These are phyloP conservation scores for Neogale vison DNA, from an alignment of 2,113 vertebrate species.

Conservation along the genomic window DNA sequence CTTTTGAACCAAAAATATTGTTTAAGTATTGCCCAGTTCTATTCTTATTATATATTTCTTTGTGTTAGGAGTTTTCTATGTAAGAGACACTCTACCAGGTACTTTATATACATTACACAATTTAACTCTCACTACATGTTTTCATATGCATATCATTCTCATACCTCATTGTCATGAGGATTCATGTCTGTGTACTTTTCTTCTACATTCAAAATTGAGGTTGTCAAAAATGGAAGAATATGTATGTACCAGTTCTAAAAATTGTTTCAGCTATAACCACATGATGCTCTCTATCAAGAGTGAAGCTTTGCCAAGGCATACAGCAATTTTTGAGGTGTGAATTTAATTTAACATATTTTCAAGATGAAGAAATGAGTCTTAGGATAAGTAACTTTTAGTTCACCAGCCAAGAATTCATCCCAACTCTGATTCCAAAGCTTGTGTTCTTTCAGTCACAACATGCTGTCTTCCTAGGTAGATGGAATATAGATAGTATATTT, in stretches of 20 bases:
- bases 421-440: not conserved
- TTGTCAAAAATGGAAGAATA: constrained; percentile 8
- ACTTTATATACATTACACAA: not conserved
- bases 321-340: not conserved
- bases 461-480: not conserved
- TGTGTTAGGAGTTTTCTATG: not conserved
- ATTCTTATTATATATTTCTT: not conserved
- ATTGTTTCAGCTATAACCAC: not conserved
- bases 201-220: not conserved
- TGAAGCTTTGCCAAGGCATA: not conserved
- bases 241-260: constrained; percentile 10
- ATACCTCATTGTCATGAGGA: not conserved
- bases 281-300: not conserved
- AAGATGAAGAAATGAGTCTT: constrained; percentile 1
- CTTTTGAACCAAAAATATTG: not conserved
- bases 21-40: not conserved
- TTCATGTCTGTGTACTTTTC: not conserved
- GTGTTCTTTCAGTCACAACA: constrained; percentile 23
- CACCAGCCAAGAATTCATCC: not conserved
- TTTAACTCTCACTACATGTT: not conserved
- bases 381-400: constrained; percentile 3
- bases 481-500: too few species aligned
- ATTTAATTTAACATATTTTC: constrained; percentile 12
- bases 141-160: not conserved
- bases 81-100: not conserved